Conservation (phyloP, 2,888 invertebrate species). For the Eristalis intricaria region DNA sequence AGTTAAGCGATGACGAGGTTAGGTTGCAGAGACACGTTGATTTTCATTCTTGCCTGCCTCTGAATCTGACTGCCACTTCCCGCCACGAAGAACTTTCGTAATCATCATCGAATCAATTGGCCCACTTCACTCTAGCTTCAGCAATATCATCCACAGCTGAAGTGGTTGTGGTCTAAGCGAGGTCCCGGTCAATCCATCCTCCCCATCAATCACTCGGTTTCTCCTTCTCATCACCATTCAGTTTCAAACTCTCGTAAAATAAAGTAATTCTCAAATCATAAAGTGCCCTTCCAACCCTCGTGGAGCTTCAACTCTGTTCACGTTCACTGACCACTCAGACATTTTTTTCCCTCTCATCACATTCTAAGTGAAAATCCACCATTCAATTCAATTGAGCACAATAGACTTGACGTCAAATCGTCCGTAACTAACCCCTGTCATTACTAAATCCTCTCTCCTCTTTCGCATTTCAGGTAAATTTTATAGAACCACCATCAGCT, state of each 20-base stretch:
- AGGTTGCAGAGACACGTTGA: no score
- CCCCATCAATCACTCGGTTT: no score
- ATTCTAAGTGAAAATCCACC: neutral
- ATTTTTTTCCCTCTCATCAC: neutral
- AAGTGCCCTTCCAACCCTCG: neutral
- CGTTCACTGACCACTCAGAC: neutral
- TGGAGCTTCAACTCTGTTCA: neutral
- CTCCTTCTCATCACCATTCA: neutral
- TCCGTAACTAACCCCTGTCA: conserved; percentile 44
- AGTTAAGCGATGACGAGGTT: neutral
- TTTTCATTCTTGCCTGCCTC: no score
- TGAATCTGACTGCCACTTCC: no score
- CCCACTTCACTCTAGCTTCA: no score
- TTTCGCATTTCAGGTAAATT: conserved; percentile 73
- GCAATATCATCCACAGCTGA: neutral
- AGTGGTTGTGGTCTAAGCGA: no score
- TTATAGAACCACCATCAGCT: conserved; percentile 73
- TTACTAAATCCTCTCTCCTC: conserved; percentile 1
- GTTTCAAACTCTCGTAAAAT: neutral
- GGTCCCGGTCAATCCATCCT: no score
- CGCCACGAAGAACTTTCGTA: no score
- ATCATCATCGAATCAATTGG: no score
- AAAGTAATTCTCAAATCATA: neutral
- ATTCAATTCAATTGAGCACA: conserved; percentile 27
- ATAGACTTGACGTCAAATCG: conserved; percentile 38